A percentile compares a stretch with the other conserved stretches of the same genome.
These are phyloP conservation scores for Drosophila pseudotakahashii DNA, from an alignment of 2,888 invertebrate species.

Conservation along the genomic window DNA sequence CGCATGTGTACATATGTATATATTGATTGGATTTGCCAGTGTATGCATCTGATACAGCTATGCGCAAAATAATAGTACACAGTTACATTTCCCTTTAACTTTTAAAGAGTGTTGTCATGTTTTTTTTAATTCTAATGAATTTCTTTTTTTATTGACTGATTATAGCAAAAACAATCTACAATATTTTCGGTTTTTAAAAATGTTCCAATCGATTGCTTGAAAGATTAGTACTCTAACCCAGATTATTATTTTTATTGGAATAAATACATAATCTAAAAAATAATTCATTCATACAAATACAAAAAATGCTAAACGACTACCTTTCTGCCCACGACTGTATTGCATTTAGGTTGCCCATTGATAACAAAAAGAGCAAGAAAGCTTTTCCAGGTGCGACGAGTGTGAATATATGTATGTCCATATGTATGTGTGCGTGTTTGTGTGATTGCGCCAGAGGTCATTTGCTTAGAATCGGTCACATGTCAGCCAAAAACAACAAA, in stretches of 20 bases:
- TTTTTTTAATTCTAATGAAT: too few relatives aligned
- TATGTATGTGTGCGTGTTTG: conserved; percentile 5
- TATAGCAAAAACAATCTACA: too few relatives aligned
- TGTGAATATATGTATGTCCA: not conserved
- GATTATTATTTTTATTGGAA: too few relatives aligned
- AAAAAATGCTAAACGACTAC: not conserved
- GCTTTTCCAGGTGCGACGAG: conserved; percentile 12
- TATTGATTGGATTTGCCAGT: conserved; percentile 5
- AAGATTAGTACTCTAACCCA: too few relatives aligned
- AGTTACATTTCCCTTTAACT: not conserved
- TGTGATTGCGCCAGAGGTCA: conserved; percentile 31
- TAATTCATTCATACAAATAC: too few relatives aligned
- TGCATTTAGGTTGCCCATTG: conserved; percentile 33
- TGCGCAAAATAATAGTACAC: not conserved
- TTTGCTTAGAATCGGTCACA: conserved; percentile 48
- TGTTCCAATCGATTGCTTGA: too few relatives aligned
- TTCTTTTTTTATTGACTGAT: too few relatives aligned
- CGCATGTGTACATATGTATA: not conserved
- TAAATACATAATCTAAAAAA: too few relatives aligned
- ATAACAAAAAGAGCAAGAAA: conserved; percentile 14
- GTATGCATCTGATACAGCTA: not conserved
- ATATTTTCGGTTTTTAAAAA: too few relatives aligned
- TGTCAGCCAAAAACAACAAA: conserved; percentile 16
- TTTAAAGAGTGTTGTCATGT: not conserved
- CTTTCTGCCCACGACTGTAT: conserved; percentile 5